phyloP scores from a whole-genome alignment of 1,140 invertebrate genomes.

The Cydia amplana region DNA sequence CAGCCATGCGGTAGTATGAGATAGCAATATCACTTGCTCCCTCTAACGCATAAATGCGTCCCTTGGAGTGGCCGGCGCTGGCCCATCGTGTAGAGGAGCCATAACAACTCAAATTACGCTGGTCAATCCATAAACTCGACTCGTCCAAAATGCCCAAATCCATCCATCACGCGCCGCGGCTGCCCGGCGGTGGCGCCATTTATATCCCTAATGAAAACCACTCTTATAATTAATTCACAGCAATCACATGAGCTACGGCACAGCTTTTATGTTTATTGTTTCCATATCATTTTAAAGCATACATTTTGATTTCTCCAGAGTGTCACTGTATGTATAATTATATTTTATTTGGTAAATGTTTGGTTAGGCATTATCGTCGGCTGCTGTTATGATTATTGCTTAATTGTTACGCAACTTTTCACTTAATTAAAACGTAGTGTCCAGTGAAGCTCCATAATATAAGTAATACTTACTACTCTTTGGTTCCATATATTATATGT shows the following conservation, averaged over 20 bases:
- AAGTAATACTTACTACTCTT: no score
- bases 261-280: slow-evolving; percentile 76
- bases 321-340: slow-evolving; percentile 66
- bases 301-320: slow-evolving; percentile 75
- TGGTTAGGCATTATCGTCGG: slow-evolving; percentile 46
- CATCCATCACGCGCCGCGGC: slow-evolving; percentile 36
- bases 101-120: background rate
- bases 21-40: no score
- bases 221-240: slow-evolving; percentile 75
- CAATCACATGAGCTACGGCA: slow-evolving; percentile 68
- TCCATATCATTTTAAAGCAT: slow-evolving; percentile 74
- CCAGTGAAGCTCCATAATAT: background rate
- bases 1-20: no score
- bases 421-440: slow-evolving; percentile 57
- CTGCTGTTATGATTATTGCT: slow-evolving; percentile 50
- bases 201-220: slow-evolving; percentile 70
- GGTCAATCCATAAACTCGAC: background rate
- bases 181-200: slow-evolving; percentile 49
- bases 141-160: background rate
- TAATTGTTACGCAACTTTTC: slow-evolving; percentile 55
- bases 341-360: slow-evolving; percentile 62
- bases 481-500: no score
- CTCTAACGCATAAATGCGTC: no score
- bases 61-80: no score
- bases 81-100: no score